Conservation (phyloP, 2,888 invertebrate species). For the Cremastinae sp. region DNA sequence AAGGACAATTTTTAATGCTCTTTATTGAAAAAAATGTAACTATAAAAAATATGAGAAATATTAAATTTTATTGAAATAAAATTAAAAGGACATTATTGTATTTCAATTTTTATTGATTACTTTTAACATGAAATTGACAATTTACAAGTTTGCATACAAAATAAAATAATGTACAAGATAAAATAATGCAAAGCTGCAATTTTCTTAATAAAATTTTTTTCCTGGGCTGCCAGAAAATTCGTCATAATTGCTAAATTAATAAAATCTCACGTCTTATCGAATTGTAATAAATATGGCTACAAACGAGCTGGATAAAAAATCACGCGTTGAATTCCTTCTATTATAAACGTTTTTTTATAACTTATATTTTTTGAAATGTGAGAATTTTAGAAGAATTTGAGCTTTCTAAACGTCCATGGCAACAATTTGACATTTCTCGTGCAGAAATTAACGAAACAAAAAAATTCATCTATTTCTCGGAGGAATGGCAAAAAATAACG, state of each 20-base stretch:
- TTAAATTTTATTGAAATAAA: background rate
- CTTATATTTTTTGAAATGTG: no score
- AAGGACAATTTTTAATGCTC: no score
- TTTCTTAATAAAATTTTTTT: no score
- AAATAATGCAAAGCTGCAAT: no score
- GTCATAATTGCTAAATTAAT: background rate
- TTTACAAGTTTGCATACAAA: background rate
- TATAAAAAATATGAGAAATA: no score
- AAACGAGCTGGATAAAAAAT: no score
- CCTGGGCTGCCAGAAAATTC: background rate
- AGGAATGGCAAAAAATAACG: background rate
- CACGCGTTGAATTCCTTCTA: no score
- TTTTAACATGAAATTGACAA: background rate
- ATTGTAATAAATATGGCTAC: background rate
- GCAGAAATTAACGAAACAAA: background rate
- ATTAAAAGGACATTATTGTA: no score
- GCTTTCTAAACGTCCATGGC: conserved; percentile 18
- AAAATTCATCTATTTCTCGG: background rate
- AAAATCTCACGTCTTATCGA: no score
- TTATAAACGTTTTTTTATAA: no score
- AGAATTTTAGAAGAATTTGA: background rate
- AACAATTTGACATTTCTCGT: background rate
- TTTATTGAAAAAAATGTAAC: no score
- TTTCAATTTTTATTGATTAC: no score
- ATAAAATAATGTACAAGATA: background rate